Evolutionary conservation across 1,140 invertebrate species (phyloP).

Genomic region (Hypsibius dujardini): DNA sequence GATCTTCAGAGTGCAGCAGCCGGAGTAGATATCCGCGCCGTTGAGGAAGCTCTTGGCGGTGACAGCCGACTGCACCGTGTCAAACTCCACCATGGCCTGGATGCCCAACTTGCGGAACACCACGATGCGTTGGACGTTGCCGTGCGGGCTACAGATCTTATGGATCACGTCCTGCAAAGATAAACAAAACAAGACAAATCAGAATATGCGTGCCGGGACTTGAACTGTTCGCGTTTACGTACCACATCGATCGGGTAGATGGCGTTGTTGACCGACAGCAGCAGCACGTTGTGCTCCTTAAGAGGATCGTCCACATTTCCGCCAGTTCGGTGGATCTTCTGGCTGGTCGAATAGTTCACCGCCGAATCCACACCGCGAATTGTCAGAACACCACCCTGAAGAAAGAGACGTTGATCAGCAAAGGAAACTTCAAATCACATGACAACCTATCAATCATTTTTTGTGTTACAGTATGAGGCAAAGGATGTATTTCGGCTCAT

Average conservation of each 20-base stretch:
- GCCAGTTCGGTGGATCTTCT: neutral
- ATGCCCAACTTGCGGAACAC: conserved; percentile 98
- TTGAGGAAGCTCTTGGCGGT: conserved; percentile 81
- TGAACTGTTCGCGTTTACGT: conserved; percentile 40
- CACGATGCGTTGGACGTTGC: conserved; percentile 88
- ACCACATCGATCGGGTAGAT: conserved; percentile 97
- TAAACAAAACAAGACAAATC: neutral
- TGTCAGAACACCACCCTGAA: neutral
- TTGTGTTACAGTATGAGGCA: no score
- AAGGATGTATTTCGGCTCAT: no score
- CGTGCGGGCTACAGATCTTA: conserved; percentile 81
- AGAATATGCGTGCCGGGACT: no score
- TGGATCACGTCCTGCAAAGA: conserved; percentile 75
- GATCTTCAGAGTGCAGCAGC: conserved; percentile 95
- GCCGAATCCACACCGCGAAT: neutral
- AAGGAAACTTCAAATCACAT: no score
- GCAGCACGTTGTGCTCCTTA: conserved; percentile 63
- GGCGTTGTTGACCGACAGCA: conserved; percentile 87
- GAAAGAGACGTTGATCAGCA: no score
- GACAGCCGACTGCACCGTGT: conserved; percentile 78
- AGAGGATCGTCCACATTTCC: conserved; percentile 30
- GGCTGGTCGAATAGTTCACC: conserved; percentile 10
- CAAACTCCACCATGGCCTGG: conserved; percentile 97
- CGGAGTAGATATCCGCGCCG: conserved; percentile 95
- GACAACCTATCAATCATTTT: no score